Evolutionary conservation across 1,140 invertebrate species (phyloP), one percentile per base, ranked within the genome.

Genomic region (Cherax quadricarinatus): DNA sequence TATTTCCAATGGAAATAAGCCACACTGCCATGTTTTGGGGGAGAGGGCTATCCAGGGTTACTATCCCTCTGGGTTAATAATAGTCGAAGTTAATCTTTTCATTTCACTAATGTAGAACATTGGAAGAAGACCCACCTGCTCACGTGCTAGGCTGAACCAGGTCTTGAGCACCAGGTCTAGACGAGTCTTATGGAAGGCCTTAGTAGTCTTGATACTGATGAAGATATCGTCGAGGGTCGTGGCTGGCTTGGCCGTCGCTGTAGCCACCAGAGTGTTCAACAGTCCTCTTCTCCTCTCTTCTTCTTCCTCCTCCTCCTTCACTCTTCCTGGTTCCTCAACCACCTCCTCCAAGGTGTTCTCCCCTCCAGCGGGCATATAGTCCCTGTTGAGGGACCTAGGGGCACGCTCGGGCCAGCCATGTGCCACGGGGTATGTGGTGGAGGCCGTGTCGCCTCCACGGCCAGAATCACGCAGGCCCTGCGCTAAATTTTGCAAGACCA

Each of bases 161-260:
- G 98, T 99, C 95, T 97, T 97, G 94, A 99, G 96, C 94, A 99
- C 97, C 88, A 98, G 96, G n/a, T 97, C 97, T 93, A 99, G 94
- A 92, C 98, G 96, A 57, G 97, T 96, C 91, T 96, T 95, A 95
- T 99, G 98, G 95, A 98, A 98, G 95, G 97, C 96, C 94, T 97
- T 97, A 57, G 98, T 98, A 82, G 98, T 99, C 96, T 99, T 99
- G 30, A 99, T 98, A 95, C 98, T 98, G 95, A 99, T 97, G 95
- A 98, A 99, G 94, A 99, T 96, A 95, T 98, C 98, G 95, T 97
- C 96, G 90, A 98, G 95, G 86, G 96, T 96, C 78, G 97, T 97
- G 83, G 96, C 96, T 93, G 96, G 97, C 93, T 96, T 96, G 94
- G 96, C 96, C 94, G 96, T 96, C 93, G 97, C 97, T 95, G 92